Conservation (phyloP, 2,797 vertebrate species). For the Peromyscus attwateri region DNA sequence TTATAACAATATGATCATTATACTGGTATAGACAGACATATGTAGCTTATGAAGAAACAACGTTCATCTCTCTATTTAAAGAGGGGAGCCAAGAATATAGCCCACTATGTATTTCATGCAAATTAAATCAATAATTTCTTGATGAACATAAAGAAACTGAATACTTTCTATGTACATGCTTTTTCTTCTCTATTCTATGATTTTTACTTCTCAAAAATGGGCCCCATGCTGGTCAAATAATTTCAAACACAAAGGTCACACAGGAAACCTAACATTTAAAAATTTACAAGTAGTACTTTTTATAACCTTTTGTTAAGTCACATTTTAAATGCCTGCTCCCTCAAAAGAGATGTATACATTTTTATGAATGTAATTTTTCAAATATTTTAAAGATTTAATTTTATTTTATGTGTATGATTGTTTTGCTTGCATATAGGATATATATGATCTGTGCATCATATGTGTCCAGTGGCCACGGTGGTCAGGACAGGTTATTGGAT, state of each 20-base stretch:
- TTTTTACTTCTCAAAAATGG: slow-evolving; percentile 46
- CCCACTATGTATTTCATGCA: neutral
- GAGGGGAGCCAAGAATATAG: slow-evolving; percentile 21
- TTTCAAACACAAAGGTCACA: slow-evolving; percentile 55
- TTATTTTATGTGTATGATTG: neutral
- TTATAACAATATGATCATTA: neutral
- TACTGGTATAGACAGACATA: slow-evolving; percentile 6
- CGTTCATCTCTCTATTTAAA: neutral
- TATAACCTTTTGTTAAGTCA: slow-evolving; percentile 58
- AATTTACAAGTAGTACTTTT: slow-evolving; percentile 57
- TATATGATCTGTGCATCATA: neutral
- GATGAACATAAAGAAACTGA: slow-evolving; percentile 55
- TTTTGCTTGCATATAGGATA: neutral
- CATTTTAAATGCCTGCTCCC: slow-evolving; percentile 60
- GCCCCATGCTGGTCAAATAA: neutral
- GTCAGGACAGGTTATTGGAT: neutral
- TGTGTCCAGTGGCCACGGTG: neutral
- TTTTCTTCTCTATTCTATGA: slow-evolving; percentile 46
- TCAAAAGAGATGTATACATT: slow-evolving; percentile 47
- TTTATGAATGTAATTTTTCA: neutral
- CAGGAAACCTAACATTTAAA: slow-evolving; percentile 53
- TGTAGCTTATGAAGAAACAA: slow-evolving; percentile 44
- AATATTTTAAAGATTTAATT: neutral
- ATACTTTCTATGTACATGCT: slow-evolving; percentile 47
- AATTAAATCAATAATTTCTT: slow-evolving; percentile 45